These are phyloP conservation scores for Dendrocopos noguchii DNA, from an alignment of 2,113 vertebrate genomes.

Conservation along the genomic window DNA sequence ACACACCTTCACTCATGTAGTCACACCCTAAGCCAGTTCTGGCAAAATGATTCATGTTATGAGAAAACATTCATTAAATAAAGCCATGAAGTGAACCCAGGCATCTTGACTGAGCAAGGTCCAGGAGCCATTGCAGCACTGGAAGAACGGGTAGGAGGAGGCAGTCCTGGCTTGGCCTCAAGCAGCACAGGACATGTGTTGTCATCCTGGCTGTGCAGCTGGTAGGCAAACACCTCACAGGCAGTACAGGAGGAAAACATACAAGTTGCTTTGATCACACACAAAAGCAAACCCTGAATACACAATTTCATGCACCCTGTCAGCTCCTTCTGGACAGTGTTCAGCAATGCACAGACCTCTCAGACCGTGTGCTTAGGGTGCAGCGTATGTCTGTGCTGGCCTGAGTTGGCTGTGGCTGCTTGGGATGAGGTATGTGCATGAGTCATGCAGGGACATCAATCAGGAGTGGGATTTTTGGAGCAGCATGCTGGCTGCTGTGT, in stretches of 20 bases:
- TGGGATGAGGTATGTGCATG: accelerated
- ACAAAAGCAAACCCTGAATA: not conserved
- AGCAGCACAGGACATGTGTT: accelerated
- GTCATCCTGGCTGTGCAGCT: not conserved
- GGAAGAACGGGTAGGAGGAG: not conserved
- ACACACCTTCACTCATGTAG: accelerated
- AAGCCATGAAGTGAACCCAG: not conserved
- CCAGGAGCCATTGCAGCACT: accelerated
- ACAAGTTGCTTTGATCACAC: not conserved
- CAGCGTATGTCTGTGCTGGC: accelerated
- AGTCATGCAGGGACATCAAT: not conserved
- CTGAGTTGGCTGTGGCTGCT: not conserved
- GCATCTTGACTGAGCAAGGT: not conserved
- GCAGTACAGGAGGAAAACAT: not conserved
- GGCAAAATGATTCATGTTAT: not conserved
- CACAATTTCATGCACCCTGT: not conserved
- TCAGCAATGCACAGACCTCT: not conserved
- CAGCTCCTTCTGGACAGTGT: not conserved
- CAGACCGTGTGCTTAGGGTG: not conserved
- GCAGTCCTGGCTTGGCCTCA: not conserved
- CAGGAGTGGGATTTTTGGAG: conserved; percentile 15
- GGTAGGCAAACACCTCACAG: not conserved
- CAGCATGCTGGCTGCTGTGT: not conserved
- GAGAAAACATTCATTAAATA: not conserved
- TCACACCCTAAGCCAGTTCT: not conserved